These are phyloP conservation scores for Sebastes vulpes DNA, from an alignment of 2,797 vertebrate species.

Conservation along the genomic window DNA sequence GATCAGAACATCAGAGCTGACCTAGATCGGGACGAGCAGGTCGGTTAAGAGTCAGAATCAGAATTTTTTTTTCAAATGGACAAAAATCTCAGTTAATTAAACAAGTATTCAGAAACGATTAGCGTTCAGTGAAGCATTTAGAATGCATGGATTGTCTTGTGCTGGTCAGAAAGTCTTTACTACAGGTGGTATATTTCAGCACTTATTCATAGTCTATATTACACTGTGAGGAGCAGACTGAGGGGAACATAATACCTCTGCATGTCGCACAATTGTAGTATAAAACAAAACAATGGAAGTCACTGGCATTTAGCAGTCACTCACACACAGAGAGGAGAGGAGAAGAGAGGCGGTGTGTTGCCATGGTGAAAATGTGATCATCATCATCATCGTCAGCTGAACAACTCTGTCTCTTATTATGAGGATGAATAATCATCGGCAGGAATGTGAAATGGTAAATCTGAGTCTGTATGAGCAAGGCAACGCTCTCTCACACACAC, in stretches of 20 bases:
- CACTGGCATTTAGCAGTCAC: neutral
- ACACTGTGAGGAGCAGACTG: neutral
- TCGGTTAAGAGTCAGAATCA: conserved; percentile 15
- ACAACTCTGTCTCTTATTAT: conserved; percentile 6
- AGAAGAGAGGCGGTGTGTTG: conserved; percentile 23
- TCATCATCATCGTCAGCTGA: conserved; percentile 10
- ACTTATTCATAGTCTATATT: neutral
- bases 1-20: conserved; percentile 66
- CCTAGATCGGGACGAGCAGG: conserved; percentile 64
- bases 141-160: neutral
- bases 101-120: neutral
- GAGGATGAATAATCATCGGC: conserved; percentile 5
- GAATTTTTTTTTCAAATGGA: neutral
- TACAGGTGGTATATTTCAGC: neutral
- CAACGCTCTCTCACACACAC: neutral
- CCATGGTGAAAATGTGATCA: conserved; percentile 43
- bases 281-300: neutral
- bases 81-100: neutral
- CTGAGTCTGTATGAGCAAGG: neutral
- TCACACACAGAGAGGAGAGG: neutral
- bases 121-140: neutral
- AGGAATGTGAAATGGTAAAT: neutral
- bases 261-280: neutral
- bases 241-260: neutral
- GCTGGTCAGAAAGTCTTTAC: neutral